Percentiles rank a stretch among this genome's conserved stretches.
phyloP scores from a whole-genome alignment of 1,140 invertebrate genomes.

The Megathymus violae region DNA sequence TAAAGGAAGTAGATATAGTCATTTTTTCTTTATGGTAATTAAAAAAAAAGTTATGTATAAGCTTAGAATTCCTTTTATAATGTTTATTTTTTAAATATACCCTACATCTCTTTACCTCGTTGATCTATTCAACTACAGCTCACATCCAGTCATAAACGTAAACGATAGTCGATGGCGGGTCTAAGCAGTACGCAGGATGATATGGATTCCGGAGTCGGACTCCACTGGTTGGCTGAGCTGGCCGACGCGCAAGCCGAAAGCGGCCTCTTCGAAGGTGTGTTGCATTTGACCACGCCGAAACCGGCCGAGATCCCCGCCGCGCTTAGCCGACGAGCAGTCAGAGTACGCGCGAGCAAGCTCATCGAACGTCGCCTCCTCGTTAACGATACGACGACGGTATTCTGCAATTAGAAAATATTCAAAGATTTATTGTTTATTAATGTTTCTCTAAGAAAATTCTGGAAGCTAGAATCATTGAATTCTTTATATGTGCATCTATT shows the following conservation, averaged over 20 bases:
- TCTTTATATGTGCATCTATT: too few species aligned
- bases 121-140: too few species aligned
- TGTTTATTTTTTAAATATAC: too few species aligned
- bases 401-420: conserved; percentile 82
- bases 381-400: conserved; percentile 91
- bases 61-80: too few species aligned
- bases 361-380: conserved; percentile 91
- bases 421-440: too few species aligned
- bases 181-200: conserved; percentile 95
- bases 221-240: conserved; percentile 95
- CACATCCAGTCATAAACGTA: conserved; percentile 17
- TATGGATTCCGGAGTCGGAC: conserved; percentile 97
- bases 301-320: conserved; percentile 95
- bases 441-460: too few species aligned
- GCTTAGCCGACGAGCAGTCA: conserved; percentile 97
- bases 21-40: too few species aligned
- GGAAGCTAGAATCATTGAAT: too few species aligned
- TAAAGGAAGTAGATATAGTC: too few species aligned
- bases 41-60: too few species aligned
- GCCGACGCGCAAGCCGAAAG: conserved; percentile 95
- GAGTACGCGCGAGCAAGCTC: conserved; percentile 94
- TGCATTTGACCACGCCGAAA: conserved; percentile 96
- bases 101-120: too few species aligned
- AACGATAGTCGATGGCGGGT: background rate
- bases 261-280: conserved; percentile 97